Evolutionary conservation across 1,140 invertebrate species (phyloP).

Genomic region (Linepithema humile): DNA sequence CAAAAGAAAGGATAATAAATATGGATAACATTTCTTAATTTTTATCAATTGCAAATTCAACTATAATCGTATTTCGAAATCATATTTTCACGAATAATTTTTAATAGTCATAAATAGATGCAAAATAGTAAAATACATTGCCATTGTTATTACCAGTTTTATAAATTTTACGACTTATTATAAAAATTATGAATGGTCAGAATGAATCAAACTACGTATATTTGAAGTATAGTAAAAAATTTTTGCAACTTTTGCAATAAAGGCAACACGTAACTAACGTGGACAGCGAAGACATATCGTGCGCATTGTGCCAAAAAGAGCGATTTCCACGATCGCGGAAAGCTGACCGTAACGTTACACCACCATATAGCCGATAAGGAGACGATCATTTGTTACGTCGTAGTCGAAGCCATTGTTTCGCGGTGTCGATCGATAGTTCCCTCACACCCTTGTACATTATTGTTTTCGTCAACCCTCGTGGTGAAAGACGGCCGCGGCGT

Average conservation of each 20-base stretch:
- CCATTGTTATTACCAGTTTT: background rate
- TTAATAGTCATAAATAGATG: too few species aligned
- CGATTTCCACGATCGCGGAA: slow-evolving; percentile 59
- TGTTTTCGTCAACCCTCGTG: slow-evolving; percentile 68
- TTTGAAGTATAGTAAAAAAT: background rate
- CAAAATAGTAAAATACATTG: too few species aligned
- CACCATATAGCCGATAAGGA: slow-evolving; percentile 72
- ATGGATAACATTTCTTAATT: background rate
- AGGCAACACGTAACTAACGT: background rate
- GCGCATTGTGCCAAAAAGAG: slow-evolving; percentile 52
- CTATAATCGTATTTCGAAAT: background rate
- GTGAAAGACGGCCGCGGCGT: slow-evolving; percentile 60
- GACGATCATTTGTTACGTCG: slow-evolving; percentile 78
- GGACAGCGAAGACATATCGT: slow-evolving; percentile 13
- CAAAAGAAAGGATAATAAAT: background rate
- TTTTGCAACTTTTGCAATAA: background rate
- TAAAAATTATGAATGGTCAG: background rate
- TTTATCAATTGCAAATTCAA: background rate
- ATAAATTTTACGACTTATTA: too few species aligned
- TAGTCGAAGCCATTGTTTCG: slow-evolving; percentile 77
- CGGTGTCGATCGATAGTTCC: slow-evolving; percentile 72
- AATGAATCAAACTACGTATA: background rate
- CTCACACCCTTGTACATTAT: slow-evolving; percentile 65
- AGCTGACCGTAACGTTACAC: slow-evolving; percentile 70
- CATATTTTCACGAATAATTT: background rate